A percentile compares a stretch with the other conserved stretches of the same genome.
Evolutionary conservation across 2,888 invertebrate genomes (phyloP).

Genomic region (Rhingia rostrata): DNA sequence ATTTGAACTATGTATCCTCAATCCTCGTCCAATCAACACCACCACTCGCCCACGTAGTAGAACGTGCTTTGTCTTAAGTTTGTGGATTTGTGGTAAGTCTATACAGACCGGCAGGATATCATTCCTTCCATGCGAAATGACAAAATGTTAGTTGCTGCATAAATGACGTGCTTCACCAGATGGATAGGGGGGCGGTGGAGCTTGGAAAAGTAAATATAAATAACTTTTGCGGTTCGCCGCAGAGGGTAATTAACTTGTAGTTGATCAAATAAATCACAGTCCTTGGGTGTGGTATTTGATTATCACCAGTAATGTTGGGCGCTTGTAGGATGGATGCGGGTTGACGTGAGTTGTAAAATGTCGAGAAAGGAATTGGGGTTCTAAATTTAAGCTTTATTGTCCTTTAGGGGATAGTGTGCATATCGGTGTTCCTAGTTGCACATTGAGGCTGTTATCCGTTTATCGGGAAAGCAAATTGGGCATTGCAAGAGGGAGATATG

Average conservation of each 20-base stretch:
- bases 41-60: slow-evolving; percentile 6
- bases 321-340: too few species aligned
- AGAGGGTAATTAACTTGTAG: slow-evolving; percentile 71
- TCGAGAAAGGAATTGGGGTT: too few species aligned
- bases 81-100: slow-evolving; percentile 46
- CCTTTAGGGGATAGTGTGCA: too few species aligned
- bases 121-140: slow-evolving; percentile 18
- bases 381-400: too few species aligned
- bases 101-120: slow-evolving; percentile 31
- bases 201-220: slow-evolving; percentile 61
- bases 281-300: slow-evolving; percentile 19
- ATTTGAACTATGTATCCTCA: slow-evolving; percentile 3
- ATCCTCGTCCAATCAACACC: slow-evolving; percentile 9
- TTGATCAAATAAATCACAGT: slow-evolving; percentile 59
- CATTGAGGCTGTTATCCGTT: too few species aligned
- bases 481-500: too few species aligned
- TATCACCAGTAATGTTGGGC: not conserved
- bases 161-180: slow-evolving; percentile 28
- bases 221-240: slow-evolving; percentile 68
- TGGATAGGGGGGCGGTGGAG: not conserved
- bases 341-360: too few species aligned
- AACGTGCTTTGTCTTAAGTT: slow-evolving; percentile 59
- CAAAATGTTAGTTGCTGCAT: slow-evolving; percentile 39
- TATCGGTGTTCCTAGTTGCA: too few species aligned
- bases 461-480: too few species aligned